phyloP scores from a whole-genome alignment of 64 coral and sea anemone species.

The Stylophora pistillata region DNA sequence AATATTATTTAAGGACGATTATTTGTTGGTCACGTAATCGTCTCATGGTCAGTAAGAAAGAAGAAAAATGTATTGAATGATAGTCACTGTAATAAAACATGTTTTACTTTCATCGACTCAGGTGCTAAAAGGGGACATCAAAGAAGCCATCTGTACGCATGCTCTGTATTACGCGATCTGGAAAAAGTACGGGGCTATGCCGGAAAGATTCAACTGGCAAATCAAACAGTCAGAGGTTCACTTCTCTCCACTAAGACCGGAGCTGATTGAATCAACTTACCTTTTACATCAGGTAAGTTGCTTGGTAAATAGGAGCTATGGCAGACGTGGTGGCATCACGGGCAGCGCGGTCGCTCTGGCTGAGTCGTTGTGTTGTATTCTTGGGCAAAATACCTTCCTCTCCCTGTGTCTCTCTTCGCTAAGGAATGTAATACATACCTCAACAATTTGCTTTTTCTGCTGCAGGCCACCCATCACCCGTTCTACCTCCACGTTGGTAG shows the following conservation, averaged over 20 bases:
- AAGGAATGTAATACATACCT: not conserved
- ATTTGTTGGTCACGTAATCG: too few relatives aligned
- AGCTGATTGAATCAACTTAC: slow-evolving; percentile 86
- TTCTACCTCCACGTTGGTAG: slow-evolving; percentile 97
- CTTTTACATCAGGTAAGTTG: slow-evolving; percentile 79
- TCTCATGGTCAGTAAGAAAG: not conserved
- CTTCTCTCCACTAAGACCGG: slow-evolving; percentile 93
- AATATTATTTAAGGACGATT: too few relatives aligned
- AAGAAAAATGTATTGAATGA: not conserved
- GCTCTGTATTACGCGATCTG: slow-evolving; percentile 91
- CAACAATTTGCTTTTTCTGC: not conserved
- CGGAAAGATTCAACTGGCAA: slow-evolving; percentile 96
- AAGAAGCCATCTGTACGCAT: slow-evolving; percentile 94
- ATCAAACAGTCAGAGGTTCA: slow-evolving; percentile 75
- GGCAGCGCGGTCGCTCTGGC: too few relatives aligned
- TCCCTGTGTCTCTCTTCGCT: not conserved
- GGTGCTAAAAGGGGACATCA: slow-evolving; percentile 97
- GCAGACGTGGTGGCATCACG: too few relatives aligned
- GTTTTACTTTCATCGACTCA: not conserved
- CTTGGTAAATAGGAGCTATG: too few relatives aligned
- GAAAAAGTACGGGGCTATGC: slow-evolving; percentile 92
- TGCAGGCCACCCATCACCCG: slow-evolving; percentile 90
- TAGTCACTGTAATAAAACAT: not conserved
- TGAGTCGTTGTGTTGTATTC: too few relatives aligned
- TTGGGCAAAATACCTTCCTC: too few relatives aligned